Base-by-base conservation (phyloP, 2,888 invertebrate genomes). In the Sphaerophoria rueppellii region DNA sequence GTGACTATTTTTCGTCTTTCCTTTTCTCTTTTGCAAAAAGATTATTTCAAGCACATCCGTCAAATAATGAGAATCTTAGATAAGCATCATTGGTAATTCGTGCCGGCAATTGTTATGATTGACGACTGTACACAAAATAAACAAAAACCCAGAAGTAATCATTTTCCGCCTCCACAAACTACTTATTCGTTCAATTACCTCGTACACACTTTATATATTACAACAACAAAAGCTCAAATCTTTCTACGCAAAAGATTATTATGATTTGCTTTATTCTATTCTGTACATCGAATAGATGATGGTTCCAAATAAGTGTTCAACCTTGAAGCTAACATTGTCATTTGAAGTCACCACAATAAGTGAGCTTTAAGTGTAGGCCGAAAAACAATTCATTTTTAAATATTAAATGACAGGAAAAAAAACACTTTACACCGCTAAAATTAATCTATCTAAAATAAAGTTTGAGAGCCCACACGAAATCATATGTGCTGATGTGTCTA, bases 141-240 rank as follows among this genome's bases (percentile, higher is more conserved):
- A 14, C n/a, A 63, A 63, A 63, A 58, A 16, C 16, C 52, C 2
- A 32, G 32, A 37, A 40, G n/a, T n/a, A 54, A n/a, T 54, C 12
- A 32, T 67, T 32, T 67, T 32, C 0, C 52, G n/a, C 67, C 67
- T 40, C 4, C 67, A 14, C 67, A 67, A 54, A 67, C 67, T 54
- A 67, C 67, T 67, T 67, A 67, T 54, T 40, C 72, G 76, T 76
- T 82, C 81, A 76, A 70, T 76, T 72, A 82, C 81, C 81, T 54
- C 54, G 72, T 40, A 48, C 16, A 24, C 32, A 35, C 50, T 6
- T 58, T 77, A 43, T 40, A 58, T 32, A 58, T 9, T 57, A 40
- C 35, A 43, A 11, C n/a, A 43, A 73, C 16, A 35, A 37, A 65
- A 65, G 54, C 54, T 43, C 12, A 16, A 58, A 50, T 58, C 74